Base-by-base conservation (phyloP, 37 sponge, comb jelly and placozoan genomes). In the Tethya wilhelma region DNA sequence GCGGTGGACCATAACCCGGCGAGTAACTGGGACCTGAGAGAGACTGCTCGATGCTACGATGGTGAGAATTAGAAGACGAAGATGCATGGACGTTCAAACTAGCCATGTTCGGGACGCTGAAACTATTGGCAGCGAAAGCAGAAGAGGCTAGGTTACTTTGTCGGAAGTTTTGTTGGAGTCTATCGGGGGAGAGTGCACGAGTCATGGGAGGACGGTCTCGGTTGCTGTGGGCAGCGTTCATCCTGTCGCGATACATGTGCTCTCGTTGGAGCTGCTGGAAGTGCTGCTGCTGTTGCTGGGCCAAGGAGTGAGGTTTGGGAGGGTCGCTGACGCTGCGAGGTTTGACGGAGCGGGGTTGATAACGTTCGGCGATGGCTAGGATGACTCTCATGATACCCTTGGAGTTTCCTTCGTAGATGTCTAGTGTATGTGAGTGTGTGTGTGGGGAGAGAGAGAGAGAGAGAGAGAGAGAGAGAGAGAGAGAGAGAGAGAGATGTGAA, bases 301-400 rank as follows among this genome's bases (percentile, higher is more conserved):
- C 43, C 29, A 67, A 19, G 22, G 28, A 29, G 62, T 29, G 34
- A 53, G 29, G 53, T 38, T 58, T 59, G 23, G 29, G 42, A n/a
- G n/a, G n/a, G 41, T 64, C 64, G 4, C 23, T 76, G 41, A 7
- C 41, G 12, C 44, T 46, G 26, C 78, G 59, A 11, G 45, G 77
- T 17, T 85, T 85, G 53, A 78, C 94, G 14, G 79, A 71, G 22
- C 80, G 59, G 9, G 90, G 95, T 2, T 84, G 75, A 63, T 86
- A 94, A 28, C 83, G 79, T 71, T 89, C 87, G 33, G 94, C 94
- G 9, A 94, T 67, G 34, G 87, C 87, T 29, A 94, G 77, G 20
- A 94, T 77, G 4, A 94, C 84, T 62, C 69, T 67, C 73, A 94
- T 63, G 8, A 87, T 53, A 4, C 80, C 90, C 66, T 90, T 90